Evolutionary conservation across 2,113 vertebrate species (phyloP), one percentile per base, ranked within the genome.

Genomic region (Xiphophorus maculatus): DNA sequence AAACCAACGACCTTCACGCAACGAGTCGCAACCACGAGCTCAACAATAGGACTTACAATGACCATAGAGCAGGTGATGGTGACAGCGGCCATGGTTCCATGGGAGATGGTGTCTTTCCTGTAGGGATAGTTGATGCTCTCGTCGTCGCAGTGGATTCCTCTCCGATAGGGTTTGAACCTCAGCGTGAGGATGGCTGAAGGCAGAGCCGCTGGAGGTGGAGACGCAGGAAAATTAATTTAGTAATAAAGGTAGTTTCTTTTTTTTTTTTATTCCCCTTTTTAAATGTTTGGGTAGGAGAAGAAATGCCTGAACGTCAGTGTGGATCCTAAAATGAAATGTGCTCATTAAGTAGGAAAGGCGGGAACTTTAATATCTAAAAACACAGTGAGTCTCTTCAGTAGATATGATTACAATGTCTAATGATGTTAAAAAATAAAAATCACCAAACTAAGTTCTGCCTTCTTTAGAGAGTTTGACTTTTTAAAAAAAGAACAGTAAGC

Each of bases 41-140:
- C 6, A 3, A 60, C 1, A 22, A 0, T 10, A 3, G 12, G 28
- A 89, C 98, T 96, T 90, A 98, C 97, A 1, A 98, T 97, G 82
- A 95, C 3, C 0, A 97, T 91, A 0, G 96, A 97, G 93, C 95
- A 95, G 67, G 91, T 90, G 89, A 97, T 97, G 91, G 95, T 97
- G 87, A 98, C 94, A 0, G 95, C 95, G 0, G 97, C 97, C 96
- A 99, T 97, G 81, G 95, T 81, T 66, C 96, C 95, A 0, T 98
- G 95, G 4, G 97, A 97, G 91, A 99, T 97, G 88, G 98, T 99
- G 90, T 97, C 97, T 0, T 89, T 88, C 79, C 91, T 96, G 94
- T 97, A 96, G 1, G 98, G 97, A 80, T 97, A 97, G 7, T 68
- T 93, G 89, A 98, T 98, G 91, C 95, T 96, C 66, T 95, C 84